Percentiles rank a stretch among this genome's conserved stretches.
phyloP scores from a whole-genome alignment of 2,888 invertebrate genomes.

The Athripsodes cinereus region DNA sequence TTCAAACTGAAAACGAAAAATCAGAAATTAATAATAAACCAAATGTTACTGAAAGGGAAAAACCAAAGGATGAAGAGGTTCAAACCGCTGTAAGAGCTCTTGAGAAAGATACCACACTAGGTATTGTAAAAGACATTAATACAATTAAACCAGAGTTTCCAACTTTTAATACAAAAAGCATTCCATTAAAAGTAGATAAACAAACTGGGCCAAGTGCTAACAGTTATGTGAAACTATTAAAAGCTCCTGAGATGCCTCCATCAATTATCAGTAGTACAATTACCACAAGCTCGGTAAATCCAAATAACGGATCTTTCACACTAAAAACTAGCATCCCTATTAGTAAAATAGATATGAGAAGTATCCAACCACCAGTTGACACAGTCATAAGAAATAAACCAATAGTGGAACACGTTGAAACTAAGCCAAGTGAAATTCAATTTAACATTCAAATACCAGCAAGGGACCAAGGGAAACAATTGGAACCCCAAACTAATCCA shows the following conservation, averaged over 20 bases:
- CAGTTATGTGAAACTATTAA: background rate
- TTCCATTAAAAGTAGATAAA: constrained; percentile 2
- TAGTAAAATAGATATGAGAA: constrained; percentile 28
- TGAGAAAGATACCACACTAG: background rate
- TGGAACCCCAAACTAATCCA: constrained; percentile 5
- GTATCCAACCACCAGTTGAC: constrained; percentile 11
- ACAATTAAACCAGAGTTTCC: background rate
- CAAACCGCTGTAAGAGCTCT: background rate
- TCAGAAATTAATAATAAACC: background rate
- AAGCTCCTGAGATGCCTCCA: background rate
- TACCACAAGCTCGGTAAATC: background rate
- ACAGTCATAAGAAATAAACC: background rate
- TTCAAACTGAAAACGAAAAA: background rate
- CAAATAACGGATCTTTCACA: constrained; percentile 42
- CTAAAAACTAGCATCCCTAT: constrained; percentile 49
- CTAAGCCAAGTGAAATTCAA: constrained; percentile 7
- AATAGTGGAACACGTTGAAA: constrained; percentile 5
- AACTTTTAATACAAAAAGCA: background rate
- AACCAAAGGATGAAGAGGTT: background rate
- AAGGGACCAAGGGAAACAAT: constrained; percentile 2
- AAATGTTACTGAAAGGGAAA: background rate
- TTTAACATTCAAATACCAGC: background rate
- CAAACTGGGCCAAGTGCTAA: constrained; percentile 1
- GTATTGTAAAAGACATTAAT: background rate
- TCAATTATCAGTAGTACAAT: background rate